These are phyloP conservation scores for Icerya purchasi DNA, from an alignment of 2,888 invertebrate species.

Conservation along the genomic window DNA sequence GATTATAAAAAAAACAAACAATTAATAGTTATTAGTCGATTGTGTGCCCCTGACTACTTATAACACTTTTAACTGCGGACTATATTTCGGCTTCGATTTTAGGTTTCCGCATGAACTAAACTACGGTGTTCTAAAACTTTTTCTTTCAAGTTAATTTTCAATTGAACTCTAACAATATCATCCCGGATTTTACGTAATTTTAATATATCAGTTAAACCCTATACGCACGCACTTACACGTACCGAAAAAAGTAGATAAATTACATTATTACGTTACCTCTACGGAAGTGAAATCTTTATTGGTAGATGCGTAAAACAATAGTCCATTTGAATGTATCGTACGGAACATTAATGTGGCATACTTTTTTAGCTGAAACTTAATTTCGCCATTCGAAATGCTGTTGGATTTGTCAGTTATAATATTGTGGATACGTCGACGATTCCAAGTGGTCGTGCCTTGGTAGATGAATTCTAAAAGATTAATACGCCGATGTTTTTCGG, in stretches of 20 bases:
- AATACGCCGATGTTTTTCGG: conserved; percentile 68
- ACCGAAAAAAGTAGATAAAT: neutral
- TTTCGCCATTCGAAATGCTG: neutral
- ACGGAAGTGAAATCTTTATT: conserved; percentile 69
- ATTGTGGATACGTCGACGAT: neutral
- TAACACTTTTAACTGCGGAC: no score
- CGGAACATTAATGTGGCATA: conserved; percentile 57
- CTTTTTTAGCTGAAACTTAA: conserved; percentile 34
- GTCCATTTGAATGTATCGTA: conserved; percentile 52
- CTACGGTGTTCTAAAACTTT: no score
- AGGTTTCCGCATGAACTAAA: no score
- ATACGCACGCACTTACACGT: no score
- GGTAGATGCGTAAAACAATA: conserved; percentile 67
- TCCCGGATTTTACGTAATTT: no score
- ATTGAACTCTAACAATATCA: no score
- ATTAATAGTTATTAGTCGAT: no score
- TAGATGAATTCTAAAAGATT: conserved; percentile 63
- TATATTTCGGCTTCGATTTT: no score
- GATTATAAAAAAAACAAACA: no score
- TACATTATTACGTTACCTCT: conserved; percentile 30
- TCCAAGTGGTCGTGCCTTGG: conserved; percentile 48
- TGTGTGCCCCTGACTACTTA: no score
- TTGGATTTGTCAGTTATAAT: conserved; percentile 10
- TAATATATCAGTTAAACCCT: no score
- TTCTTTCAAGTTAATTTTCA: no score